Percentiles rank a stretch among this genome's conserved stretches.
phyloP scores from a whole-genome alignment of 1,140 invertebrate species.

The Lucilia cuprina region DNA sequence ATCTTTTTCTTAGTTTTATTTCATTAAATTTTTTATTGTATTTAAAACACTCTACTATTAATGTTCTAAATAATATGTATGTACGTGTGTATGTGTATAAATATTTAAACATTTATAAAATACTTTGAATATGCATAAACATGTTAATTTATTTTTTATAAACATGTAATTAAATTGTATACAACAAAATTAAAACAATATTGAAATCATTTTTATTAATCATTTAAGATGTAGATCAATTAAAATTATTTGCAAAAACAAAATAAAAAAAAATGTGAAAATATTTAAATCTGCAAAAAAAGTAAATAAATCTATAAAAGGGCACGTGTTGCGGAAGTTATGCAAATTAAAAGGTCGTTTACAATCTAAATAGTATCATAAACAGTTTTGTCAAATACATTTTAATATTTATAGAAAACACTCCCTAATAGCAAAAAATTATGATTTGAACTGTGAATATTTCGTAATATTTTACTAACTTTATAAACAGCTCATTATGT shows the following conservation, averaged over 20 bases:
- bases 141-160: background rate
- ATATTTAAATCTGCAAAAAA: slow-evolving; percentile 9
- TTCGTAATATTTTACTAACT: no score
- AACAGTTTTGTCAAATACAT: background rate
- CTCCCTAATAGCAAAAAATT: background rate
- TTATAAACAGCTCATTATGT: no score
- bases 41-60: background rate
- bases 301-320: background rate
- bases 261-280: background rate
- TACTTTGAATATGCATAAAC: no score
- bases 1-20: background rate
- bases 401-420: background rate
- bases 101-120: background rate
- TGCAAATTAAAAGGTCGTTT: background rate
- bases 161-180: background rate
- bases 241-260: background rate
- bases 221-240: slow-evolving; percentile 11
- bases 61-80: background rate
- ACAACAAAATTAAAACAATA: background rate
- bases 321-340: background rate
- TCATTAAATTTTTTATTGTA: background rate
- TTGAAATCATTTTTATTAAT: background rate
- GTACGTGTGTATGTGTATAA: background rate
- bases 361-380: background rate
- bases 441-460: no score